Evolutionary conservation across 2,113 vertebrate genomes (phyloP).

Genomic region (Microcebus tavaratra): DNA sequence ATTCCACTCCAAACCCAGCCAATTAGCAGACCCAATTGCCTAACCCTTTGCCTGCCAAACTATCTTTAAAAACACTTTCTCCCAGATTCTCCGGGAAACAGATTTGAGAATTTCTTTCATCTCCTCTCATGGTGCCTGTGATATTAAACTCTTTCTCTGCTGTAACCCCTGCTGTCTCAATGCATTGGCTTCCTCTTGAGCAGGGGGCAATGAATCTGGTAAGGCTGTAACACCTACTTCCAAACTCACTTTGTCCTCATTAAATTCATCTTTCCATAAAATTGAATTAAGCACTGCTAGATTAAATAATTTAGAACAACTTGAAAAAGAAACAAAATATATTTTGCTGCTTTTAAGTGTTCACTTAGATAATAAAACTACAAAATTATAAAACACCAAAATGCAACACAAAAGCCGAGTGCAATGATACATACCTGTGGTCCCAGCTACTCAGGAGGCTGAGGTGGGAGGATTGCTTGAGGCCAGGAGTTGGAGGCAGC

Average conservation of each 20-base stretch:
- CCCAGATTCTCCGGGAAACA: no score
- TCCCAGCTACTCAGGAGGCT: background rate
- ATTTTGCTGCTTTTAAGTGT: background rate
- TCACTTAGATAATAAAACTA: conserved; percentile 19
- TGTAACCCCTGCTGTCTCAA: no score
- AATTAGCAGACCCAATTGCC: no score
- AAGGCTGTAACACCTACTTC: background rate
- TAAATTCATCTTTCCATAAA: background rate
- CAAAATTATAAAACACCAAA: background rate
- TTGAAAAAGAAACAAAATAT: background rate
- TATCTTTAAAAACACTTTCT: no score
- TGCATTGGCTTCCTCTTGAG: no score
- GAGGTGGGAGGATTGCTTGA: background rate
- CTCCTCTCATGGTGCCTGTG: no score
- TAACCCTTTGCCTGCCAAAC: no score
- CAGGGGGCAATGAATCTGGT: no score
- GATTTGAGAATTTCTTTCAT: no score
- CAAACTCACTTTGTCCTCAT: background rate
- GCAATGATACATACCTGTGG: background rate
- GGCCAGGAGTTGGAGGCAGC: background rate
- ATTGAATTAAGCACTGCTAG: background rate
- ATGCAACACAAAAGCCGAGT: background rate
- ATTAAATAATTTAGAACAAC: background rate
- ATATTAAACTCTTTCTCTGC: no score
- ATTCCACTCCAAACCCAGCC: no score